Percentiles rank a stretch among this genome's conserved stretches.
phyloP scores from a whole-genome alignment of 1,140 invertebrate genomes.

The Phymastichus coffea region DNA sequence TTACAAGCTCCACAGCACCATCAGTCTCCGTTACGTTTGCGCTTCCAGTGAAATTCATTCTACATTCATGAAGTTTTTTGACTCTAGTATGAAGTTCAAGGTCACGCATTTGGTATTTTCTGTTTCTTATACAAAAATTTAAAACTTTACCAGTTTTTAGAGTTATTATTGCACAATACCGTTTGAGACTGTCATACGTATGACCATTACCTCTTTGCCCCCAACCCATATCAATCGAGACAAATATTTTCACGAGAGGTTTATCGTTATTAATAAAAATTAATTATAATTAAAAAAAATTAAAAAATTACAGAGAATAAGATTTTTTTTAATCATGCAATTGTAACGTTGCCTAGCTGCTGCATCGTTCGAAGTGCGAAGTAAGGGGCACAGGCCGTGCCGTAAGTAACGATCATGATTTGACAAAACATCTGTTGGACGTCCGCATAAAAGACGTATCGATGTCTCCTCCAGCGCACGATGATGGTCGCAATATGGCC shows the following conservation, averaged over 20 bases:
- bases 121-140: neutral
- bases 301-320: too few species aligned
- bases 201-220: neutral
- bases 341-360: too few species aligned
- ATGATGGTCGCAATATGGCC: too few species aligned
- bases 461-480: too few species aligned
- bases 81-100: neutral
- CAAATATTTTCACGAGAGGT: neutral
- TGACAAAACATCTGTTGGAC: too few species aligned
- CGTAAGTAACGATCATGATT: too few species aligned
- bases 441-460: too few species aligned
- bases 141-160: neutral
- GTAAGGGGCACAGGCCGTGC: too few species aligned
- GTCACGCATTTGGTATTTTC: conserved; percentile 18
- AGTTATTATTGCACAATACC: neutral
- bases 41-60: conserved; percentile 13
- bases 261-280: neutral
- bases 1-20: conserved; percentile 4
- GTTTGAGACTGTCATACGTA: neutral
- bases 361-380: too few species aligned
- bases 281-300: neutral
- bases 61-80: conserved; percentile 15
- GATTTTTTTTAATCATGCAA: too few species aligned
- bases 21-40: conserved; percentile 14
- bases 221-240: conserved; percentile 6